phyloP scores from a whole-genome alignment of 2,797 vertebrate species.

The Zalophus californianus region DNA sequence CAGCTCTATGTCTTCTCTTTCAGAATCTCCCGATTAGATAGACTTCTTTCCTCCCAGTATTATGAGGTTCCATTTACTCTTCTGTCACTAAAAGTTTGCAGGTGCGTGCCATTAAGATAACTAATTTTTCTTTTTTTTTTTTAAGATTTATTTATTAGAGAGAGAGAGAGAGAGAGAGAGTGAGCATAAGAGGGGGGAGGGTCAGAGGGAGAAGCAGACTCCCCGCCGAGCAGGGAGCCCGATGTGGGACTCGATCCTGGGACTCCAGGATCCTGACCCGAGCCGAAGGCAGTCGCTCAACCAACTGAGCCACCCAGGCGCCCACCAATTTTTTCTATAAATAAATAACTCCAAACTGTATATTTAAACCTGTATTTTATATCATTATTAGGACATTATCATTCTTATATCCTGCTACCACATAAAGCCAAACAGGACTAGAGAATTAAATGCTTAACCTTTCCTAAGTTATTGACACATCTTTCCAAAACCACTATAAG shows the following conservation, averaged over 20 bases:
- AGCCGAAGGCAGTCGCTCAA: too few species aligned
- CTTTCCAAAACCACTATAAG: neutral
- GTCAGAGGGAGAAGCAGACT: too few species aligned
- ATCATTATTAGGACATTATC: neutral
- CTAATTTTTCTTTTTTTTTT: neutral
- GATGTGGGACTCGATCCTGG: too few species aligned
- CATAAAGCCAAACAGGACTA: neutral
- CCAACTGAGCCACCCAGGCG: too few species aligned
- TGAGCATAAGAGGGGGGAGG: too few species aligned
- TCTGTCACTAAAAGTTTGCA: neutral
- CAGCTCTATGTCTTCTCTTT: neutral
- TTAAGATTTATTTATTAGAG: too few species aligned
- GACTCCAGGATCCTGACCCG: too few species aligned
- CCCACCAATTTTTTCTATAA: neutral
- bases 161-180: too few species aligned
- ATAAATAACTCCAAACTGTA: neutral
- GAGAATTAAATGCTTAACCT: conserved; percentile 25
- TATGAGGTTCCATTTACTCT: neutral
- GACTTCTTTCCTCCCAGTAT: neutral
- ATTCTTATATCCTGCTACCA: neutral
- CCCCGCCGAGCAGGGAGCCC: too few species aligned
- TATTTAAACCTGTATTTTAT: neutral
- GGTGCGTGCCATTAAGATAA: neutral
- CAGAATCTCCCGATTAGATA: neutral
- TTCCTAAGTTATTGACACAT: neutral